Percentiles rank a stretch among this genome's conserved stretches.
These are phyloP conservation scores for Cuniculus paca DNA, from an alignment of 2,797 vertebrate species.

Conservation along the genomic window DNA sequence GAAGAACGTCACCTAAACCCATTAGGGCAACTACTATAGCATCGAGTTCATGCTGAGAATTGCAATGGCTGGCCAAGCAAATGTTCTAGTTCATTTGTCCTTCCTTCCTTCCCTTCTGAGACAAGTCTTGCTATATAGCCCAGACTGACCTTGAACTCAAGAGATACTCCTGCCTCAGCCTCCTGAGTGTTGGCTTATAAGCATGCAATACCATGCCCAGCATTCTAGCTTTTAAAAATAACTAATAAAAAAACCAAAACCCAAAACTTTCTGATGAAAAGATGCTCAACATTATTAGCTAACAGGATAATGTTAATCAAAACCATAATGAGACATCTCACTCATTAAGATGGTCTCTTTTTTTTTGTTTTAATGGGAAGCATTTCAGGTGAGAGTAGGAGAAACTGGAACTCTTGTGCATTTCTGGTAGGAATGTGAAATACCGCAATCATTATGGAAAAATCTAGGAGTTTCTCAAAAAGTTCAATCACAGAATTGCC, in stretches of 20 bases:
- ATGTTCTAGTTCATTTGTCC: not conserved
- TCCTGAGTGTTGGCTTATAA: no score
- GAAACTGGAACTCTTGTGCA: not conserved
- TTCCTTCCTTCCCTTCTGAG: not conserved
- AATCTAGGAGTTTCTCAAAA: not conserved
- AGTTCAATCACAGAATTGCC: not conserved
- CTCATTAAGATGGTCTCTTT: not conserved
- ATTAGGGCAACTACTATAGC: not conserved
- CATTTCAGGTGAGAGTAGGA: not conserved
- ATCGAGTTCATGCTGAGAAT: not conserved
- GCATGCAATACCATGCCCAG: no score
- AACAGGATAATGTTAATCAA: not conserved
- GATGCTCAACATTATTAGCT: not conserved
- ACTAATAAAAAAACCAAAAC: not conserved
- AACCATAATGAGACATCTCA: conserved; percentile 4
- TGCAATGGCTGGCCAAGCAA: not conserved
- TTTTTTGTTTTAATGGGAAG: not conserved
- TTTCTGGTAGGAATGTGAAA: not conserved
- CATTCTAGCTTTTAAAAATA: not conserved
- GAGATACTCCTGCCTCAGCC: not conserved
- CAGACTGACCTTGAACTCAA: not conserved
- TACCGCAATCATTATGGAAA: not conserved
- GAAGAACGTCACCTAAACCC: not conserved
- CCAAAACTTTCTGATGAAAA: not conserved
- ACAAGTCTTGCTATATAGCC: not conserved